These are phyloP conservation scores for Aspidapion aeneum DNA, from an alignment of 2,888 invertebrate species.

Conservation along the genomic window DNA sequence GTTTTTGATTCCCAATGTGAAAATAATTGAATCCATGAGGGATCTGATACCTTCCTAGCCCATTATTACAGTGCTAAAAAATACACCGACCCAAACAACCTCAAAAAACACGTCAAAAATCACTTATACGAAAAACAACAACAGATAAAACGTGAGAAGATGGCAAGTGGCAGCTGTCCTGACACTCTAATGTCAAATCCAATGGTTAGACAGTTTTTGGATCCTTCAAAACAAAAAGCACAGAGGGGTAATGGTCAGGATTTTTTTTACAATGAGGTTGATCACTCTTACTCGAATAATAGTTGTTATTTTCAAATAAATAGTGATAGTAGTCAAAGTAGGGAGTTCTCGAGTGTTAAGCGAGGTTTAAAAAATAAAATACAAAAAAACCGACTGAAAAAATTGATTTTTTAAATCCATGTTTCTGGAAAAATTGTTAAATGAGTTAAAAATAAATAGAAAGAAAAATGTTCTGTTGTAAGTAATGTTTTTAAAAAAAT, in stretches of 20 bases:
- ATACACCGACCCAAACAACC: constrained; percentile 91
- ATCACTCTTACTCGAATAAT: constrained; percentile 38
- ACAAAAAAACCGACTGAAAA: constrained; percentile 37
- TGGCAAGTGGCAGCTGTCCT: constrained; percentile 25
- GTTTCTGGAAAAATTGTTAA: too few relatives aligned
- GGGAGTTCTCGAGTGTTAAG: constrained; percentile 36
- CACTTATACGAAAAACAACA: constrained; percentile 53
- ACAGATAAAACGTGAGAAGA: constrained; percentile 40
- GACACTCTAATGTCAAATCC: constrained; percentile 18
- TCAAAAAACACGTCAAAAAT: constrained; percentile 90
- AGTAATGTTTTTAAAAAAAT: too few relatives aligned
- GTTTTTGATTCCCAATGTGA: too few relatives aligned
- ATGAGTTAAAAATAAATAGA: too few relatives aligned
- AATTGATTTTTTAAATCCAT: not conserved
- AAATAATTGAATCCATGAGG: too few relatives aligned
- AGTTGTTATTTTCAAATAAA: not conserved
- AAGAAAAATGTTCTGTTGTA: too few relatives aligned
- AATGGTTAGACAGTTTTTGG: constrained; percentile 31
- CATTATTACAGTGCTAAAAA: constrained; percentile 86
- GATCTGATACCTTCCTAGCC: too few relatives aligned
- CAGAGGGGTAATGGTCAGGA: constrained; percentile 25
- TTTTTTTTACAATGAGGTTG: constrained; percentile 25
- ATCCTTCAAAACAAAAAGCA: constrained; percentile 36
- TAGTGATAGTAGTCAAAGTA: constrained; percentile 18
- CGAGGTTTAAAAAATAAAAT: constrained; percentile 47